Conservation (phyloP, 2,113 vertebrate genomes). For the Emydocephalus ijimae region DNA sequence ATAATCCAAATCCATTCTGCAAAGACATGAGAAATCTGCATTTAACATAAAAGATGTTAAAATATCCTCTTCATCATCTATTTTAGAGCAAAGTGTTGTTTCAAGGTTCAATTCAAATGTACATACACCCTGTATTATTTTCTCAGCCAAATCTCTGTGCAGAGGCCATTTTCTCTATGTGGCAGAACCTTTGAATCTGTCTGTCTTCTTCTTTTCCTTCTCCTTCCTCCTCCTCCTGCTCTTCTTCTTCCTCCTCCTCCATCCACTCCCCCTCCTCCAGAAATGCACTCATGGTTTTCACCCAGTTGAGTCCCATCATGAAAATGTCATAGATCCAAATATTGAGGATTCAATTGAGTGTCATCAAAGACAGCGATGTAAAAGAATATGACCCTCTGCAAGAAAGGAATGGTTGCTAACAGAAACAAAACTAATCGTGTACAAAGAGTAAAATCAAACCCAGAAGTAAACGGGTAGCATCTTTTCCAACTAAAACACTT, state of each 20-base stretch:
- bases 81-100: not conserved
- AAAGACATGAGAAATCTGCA: not conserved
- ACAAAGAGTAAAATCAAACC: not conserved
- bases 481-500: not conserved
- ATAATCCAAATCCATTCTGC: not conserved
- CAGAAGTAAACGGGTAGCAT: not conserved
- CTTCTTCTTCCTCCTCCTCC: not conserved
- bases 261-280: too few species aligned
- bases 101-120: not conserved
- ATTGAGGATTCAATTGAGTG: not conserved
- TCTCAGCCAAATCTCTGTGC: not conserved
- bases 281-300: not conserved
- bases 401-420: not conserved
- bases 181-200: not conserved
- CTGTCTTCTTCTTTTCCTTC: too few species aligned
- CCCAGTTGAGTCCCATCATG: not conserved
- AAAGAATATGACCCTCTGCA: not conserved
- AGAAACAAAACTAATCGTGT: not conserved
- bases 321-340: not conserved
- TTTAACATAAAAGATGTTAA: not conserved
- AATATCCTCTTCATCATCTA: not conserved
- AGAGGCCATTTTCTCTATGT: not conserved
- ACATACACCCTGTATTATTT: not conserved
- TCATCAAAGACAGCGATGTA: not conserved
- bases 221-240: too few species aligned